phyloP scores from a whole-genome alignment of 2,113 vertebrate species.

The Muntiacus reevesi region DNA sequence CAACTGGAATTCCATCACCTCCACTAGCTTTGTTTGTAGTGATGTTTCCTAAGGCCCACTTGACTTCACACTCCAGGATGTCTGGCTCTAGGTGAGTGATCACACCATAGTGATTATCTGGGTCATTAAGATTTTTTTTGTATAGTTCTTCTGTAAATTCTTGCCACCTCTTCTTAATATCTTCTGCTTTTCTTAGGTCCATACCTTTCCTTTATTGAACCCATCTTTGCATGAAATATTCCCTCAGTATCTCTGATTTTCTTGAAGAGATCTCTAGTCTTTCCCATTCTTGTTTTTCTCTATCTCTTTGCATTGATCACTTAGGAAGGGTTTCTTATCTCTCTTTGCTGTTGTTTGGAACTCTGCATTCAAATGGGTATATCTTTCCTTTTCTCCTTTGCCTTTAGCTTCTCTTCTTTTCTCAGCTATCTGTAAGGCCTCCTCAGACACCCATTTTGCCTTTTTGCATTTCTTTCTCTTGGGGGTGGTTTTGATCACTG shows the following conservation, averaged over 20 bases:
- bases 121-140: background rate
- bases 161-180: background rate
- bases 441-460: background rate
- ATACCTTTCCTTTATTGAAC: background rate
- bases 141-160: background rate
- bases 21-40: background rate
- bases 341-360: background rate
- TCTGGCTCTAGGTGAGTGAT: background rate
- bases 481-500: background rate
- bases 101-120: background rate
- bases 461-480: background rate
- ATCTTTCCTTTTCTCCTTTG: background rate
- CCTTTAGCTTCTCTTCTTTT: background rate
- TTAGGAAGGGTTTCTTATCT: background rate
- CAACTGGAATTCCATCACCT: background rate
- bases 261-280: background rate
- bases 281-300: background rate
- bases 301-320: background rate
- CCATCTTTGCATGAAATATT: background rate
- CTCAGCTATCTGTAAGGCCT: background rate
- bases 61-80: background rate
- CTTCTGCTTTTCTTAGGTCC: background rate
- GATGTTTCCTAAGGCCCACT: background rate
- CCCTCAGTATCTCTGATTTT: background rate
- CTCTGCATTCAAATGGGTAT: background rate